Base-by-base conservation (phyloP, 2,888 invertebrate genomes). In the Sceliomorpha sp. region DNA sequence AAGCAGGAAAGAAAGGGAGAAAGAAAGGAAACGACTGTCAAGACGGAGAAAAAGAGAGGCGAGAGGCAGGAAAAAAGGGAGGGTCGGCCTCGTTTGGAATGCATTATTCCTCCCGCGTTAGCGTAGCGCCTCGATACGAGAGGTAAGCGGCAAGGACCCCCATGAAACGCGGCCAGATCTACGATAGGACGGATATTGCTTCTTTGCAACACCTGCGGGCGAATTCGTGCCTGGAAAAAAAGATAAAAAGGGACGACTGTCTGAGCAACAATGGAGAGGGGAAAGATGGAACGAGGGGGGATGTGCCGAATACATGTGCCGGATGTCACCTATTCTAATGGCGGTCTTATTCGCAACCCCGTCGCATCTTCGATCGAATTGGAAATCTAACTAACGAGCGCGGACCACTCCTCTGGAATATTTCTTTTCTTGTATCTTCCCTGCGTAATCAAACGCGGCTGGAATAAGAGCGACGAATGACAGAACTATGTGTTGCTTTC, bases 131-230 rank as follows among this genome's bases (percentile, higher is more conserved):
- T n/a, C 34, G 12, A 31, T 32, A 44, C 5, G 29, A 24, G 31
- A 10, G 13, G 14, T 7, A 27, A 1, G 32, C 47, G 26, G 29
- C 26, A 15, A n/a, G 20, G 26, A 39, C 34, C 34, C 58, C 40
- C 50, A 31, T 47, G 50, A 63, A 48, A 58, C 48, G 37, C 45
- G 37, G 34, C 47, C 48, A 76, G 75, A 77, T 77, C 70, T 56
- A 70, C 67, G 73, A 73, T 73, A 73, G 70, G 53, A 58, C 45
- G 39, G 66, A 67, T 69, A 71, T 69, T 69, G 67, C 66, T 60
- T 68, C 62, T 50, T 64, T 42, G 58, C 42, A 55, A 63, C 67
- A 73, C 67, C 72, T 70, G 72, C 70, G 62, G 55, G 66, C 53
- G 36, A 64, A 53, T 48, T 70, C 51, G 51, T 42, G 50, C 56